These are phyloP conservation scores for Ceyx melanurus DNA, from an alignment of 2,113 vertebrate genomes.

Conservation along the genomic window DNA sequence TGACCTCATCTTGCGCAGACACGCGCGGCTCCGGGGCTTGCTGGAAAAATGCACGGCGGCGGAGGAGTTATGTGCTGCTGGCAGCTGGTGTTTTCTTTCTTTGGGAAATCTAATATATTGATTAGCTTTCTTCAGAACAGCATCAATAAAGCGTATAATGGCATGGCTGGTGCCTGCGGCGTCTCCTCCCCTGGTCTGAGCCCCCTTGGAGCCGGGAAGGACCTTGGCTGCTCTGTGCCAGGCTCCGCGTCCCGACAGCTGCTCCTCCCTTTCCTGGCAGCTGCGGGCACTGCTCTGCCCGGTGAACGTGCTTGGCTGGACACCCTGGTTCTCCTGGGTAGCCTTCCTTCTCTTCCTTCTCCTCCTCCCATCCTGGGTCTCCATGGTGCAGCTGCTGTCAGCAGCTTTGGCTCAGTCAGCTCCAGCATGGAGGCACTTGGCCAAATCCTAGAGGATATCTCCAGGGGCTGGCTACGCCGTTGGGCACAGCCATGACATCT, in stretches of 20 bases:
- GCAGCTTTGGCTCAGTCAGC: neutral
- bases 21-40: neutral
- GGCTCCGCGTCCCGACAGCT: neutral
- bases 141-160: conserved; percentile 73
- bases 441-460: neutral
- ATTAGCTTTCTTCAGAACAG: conserved; percentile 76
- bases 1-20: conserved; percentile 43
- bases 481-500: rapidly evolving
- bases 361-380: neutral
- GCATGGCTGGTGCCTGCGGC: conserved; percentile 63
- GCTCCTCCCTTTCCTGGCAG: conserved; percentile 45
- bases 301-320: neutral
- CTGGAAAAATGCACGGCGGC: conserved; percentile 28
- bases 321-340: neutral
- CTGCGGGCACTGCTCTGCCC: neutral
- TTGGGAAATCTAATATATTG: conserved; percentile 77
- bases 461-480: rapidly evolving
- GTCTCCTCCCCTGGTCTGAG: conserved; percentile 56
- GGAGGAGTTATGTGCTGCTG: conserved; percentile 52
- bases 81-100: conserved; percentile 73
- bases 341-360: neutral
- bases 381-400: rapidly evolving
- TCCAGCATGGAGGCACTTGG: neutral
- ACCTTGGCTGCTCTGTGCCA: neutral
- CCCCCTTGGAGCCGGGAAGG: conserved; percentile 47